Evolutionary conservation across 2,113 vertebrate genomes (phyloP).

Genomic region (Uria aalge): DNA sequence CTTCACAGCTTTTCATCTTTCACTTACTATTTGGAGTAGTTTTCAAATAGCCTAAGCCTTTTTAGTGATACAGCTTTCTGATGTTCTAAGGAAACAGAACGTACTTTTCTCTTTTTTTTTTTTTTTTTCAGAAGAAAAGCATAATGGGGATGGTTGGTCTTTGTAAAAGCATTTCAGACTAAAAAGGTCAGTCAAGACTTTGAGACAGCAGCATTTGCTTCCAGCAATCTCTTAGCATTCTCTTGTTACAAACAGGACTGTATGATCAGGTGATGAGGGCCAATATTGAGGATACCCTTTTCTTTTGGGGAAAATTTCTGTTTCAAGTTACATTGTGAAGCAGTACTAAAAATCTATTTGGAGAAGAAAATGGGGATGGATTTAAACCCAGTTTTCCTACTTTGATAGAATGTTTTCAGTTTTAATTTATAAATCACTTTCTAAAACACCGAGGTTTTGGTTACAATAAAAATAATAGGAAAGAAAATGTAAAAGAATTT

Average conservation of each 20-base stretch:
- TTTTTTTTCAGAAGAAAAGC: neutral
- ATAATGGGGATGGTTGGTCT: neutral
- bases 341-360: neutral
- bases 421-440: neutral
- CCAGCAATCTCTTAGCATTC: neutral
- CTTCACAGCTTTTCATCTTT: conserved; percentile 1
- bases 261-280: neutral
- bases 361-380: neutral
- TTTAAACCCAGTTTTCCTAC: neutral
- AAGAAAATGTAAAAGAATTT: neutral
- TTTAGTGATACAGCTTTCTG: neutral
- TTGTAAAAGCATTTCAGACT: neutral
- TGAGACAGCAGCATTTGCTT: neutral
- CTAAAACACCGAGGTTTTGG: neutral
- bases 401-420: neutral
- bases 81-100: neutral
- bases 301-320: neutral
- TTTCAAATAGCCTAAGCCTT: neutral
- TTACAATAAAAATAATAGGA: neutral
- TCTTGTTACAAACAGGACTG: neutral
- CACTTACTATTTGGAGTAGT: neutral
- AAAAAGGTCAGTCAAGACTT: neutral
- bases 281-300: neutral
- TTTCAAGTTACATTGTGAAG: neutral
- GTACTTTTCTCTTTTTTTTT: neutral